Evolutionary conservation across 2,113 vertebrate species (phyloP).

Genomic region (Serilophus lunatus): DNA sequence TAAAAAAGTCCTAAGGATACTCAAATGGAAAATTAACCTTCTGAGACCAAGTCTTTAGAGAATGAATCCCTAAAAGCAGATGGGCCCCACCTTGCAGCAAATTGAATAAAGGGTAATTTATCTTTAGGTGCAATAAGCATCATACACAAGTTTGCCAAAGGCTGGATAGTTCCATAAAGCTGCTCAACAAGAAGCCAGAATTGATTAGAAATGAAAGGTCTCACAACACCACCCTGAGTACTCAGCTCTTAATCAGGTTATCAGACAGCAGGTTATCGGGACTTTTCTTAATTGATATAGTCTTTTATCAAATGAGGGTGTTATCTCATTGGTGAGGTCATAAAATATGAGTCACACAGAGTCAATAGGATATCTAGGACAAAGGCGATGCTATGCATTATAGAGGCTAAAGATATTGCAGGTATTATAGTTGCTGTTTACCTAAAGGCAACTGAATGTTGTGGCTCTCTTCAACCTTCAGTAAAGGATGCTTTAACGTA

Average conservation of each 20-base stretch:
- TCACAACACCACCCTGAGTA: conserved; percentile 51
- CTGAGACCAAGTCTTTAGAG: not conserved
- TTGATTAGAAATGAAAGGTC: conserved; percentile 51
- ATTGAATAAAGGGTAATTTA: conserved; percentile 40
- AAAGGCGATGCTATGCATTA: not conserved
- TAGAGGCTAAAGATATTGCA: not conserved
- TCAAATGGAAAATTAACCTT: not conserved
- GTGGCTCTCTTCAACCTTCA: not conserved
- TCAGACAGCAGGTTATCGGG: not conserved
- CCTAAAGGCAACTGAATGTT: not conserved
- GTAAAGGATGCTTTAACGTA: not conserved
- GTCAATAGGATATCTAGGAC: conserved; percentile 42
- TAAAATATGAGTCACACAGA: conserved; percentile 47
- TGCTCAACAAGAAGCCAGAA: conserved; percentile 16
- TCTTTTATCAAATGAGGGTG: not conserved
- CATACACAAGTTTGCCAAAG: conserved; percentile 46
- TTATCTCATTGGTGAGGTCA: conserved; percentile 55
- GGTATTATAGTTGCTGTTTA: not conserved
- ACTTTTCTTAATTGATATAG: conserved; percentile 46
- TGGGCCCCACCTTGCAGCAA: conserved; percentile 8
- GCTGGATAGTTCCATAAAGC: conserved; percentile 45
- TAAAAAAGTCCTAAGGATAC: not conserved
- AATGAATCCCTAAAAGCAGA: not conserved
- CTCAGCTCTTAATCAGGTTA: conserved; percentile 55
- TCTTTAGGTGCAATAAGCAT: conserved; percentile 36